A percentile compares a stretch with the other conserved stretches of the same genome.
Conservation (phyloP, 1,140 invertebrate species). For the Megalopta genalis region DNA sequence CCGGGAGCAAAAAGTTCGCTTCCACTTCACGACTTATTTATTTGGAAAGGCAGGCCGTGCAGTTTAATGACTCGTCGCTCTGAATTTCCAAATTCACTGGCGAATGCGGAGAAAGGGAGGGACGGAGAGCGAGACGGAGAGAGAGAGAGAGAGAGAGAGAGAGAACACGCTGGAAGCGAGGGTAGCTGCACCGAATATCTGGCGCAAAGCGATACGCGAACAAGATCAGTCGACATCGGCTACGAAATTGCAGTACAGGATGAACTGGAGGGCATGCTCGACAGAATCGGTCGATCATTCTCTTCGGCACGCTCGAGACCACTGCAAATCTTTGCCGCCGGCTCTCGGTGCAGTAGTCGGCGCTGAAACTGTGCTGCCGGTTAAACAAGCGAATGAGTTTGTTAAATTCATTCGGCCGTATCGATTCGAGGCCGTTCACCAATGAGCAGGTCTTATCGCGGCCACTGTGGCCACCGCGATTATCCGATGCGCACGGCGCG, state of each 20-base stretch:
- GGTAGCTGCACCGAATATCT: background rate
- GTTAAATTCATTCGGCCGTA: constrained; percentile 30
- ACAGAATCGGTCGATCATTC: constrained; percentile 34
- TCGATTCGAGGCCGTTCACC: constrained; percentile 7
- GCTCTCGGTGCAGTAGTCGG: background rate
- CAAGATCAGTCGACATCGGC: constrained; percentile 29
- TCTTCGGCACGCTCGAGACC: constrained; percentile 35
- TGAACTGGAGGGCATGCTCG: constrained; percentile 22
- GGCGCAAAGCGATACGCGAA: background rate
- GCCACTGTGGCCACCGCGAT: too few relatives aligned
- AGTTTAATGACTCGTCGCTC: background rate
- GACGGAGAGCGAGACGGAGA: background rate
- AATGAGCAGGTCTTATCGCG: background rate
- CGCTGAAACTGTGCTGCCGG: constrained; percentile 24
- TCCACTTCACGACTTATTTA: too few relatives aligned
- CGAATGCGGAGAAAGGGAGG: background rate
- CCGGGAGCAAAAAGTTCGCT: too few relatives aligned
- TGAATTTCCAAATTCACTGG: background rate
- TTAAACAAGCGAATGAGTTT: constrained; percentile 43
- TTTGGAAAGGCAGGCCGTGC: background rate
- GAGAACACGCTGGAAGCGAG: too few relatives aligned
- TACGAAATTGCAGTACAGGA: constrained; percentile 21
- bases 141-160: too few relatives aligned
- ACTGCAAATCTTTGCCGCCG: constrained; percentile 53
- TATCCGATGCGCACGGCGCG: background rate